Percentiles rank a stretch among this genome's conserved stretches.
Conservation (phyloP, 1,140 invertebrate genomes). For the Lineus longissimus region DNA sequence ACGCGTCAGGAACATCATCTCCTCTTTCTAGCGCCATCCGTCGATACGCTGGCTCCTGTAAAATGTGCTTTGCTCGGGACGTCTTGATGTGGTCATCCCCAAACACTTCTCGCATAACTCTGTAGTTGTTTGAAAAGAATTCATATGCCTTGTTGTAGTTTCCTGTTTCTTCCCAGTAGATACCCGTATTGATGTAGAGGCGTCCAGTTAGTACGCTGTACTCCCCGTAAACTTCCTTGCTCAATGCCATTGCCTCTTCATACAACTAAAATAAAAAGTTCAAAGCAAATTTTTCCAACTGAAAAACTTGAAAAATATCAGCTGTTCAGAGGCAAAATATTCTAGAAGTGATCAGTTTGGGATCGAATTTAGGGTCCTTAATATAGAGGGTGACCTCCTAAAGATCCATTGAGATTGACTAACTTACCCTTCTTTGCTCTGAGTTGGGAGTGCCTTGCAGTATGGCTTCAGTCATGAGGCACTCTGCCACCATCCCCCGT, state of each 20-base stretch:
- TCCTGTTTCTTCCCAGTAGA: conserved; percentile 20
- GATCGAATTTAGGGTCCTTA: too few relatives aligned
- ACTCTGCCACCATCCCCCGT: background rate
- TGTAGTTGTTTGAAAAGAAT: conserved; percentile 11
- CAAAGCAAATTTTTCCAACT: too few relatives aligned
- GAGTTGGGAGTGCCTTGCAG: background rate
- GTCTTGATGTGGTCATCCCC: background rate
- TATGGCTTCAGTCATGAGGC: background rate
- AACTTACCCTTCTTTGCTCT: background rate
- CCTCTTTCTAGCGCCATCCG: background rate
- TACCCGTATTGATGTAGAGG: conserved; percentile 42
- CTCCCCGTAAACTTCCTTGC: conserved; percentile 51
- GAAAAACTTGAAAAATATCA: too few relatives aligned
- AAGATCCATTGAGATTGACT: too few relatives aligned
- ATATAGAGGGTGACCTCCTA: too few relatives aligned
- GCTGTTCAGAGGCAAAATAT: too few relatives aligned
- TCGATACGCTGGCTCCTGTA: background rate
- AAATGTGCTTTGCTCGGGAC: background rate
- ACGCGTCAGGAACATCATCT: background rate
- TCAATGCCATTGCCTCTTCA: conserved; percentile 48
- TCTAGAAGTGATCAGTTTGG: too few relatives aligned
- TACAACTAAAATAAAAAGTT: conserved; percentile 30
- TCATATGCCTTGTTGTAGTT: conserved; percentile 17
- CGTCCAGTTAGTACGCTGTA: conserved; percentile 47
- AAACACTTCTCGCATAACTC: background rate